Conservation (phyloP, 2,113 vertebrate species). For the Phylloscopus trochilus region DNA sequence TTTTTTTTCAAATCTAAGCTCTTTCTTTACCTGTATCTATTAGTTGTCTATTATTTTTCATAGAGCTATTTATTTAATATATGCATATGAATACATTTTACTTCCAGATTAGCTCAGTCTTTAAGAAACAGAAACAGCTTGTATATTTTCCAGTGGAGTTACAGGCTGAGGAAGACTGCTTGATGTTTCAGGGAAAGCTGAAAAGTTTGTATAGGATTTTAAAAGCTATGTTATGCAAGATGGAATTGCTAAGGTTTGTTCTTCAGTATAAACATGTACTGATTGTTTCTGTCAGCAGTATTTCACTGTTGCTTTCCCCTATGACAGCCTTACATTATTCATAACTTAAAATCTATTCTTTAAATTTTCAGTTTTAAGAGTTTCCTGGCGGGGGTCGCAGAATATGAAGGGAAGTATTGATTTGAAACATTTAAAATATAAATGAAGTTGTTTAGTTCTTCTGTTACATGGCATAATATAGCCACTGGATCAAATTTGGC, state of each 20-base stretch:
- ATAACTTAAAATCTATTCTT: constrained; percentile 47
- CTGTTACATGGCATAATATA: constrained; percentile 43
- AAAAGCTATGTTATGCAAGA: neutral
- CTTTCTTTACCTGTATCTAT: neutral
- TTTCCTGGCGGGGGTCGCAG: constrained; percentile 50
- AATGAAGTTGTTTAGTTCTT: constrained; percentile 68
- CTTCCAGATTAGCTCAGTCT: constrained; percentile 10
- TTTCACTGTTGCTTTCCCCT: constrained; percentile 60
- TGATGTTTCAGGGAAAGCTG: constrained; percentile 22
- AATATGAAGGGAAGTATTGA: constrained; percentile 73
- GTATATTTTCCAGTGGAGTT: neutral
- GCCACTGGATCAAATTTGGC: neutral
- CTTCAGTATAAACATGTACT: constrained; percentile 36
- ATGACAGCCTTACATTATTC: constrained; percentile 66
- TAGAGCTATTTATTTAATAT: neutral
- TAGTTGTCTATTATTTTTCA: neutral
- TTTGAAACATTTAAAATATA: constrained; percentile 79
- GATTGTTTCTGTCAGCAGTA: constrained; percentile 52
- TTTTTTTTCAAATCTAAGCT: neutral
- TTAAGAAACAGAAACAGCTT: neutral
- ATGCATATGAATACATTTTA: neutral
- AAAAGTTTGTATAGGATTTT: neutral
- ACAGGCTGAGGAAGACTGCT: neutral
- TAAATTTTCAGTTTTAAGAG: constrained; percentile 60
- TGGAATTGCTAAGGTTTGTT: constrained; percentile 11